A percentile compares a stretch with the other conserved stretches of the same genome.
These are phyloP conservation scores for Acronicta leporina DNA, from an alignment of 2,888 invertebrate species.

Conservation along the genomic window DNA sequence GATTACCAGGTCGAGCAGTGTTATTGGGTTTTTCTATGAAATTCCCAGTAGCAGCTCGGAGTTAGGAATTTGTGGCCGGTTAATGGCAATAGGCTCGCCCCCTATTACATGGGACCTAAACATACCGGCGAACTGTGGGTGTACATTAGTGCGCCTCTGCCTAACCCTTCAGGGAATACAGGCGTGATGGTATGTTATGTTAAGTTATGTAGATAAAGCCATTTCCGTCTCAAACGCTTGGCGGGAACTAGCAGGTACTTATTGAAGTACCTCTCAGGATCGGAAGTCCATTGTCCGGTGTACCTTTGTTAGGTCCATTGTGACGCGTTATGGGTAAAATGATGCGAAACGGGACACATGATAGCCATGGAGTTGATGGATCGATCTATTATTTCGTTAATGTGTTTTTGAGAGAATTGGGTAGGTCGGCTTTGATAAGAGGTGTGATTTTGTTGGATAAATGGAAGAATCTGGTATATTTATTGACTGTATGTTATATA, in stretches of 20 bases:
- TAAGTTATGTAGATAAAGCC: slow-evolving; percentile 32
- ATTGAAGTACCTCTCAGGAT: slow-evolving; percentile 13
- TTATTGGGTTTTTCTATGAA: too few species aligned
- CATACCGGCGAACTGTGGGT: too few species aligned
- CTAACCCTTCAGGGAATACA: too few species aligned
- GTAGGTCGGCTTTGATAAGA: neutral
- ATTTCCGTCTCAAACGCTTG: slow-evolving; percentile 24
- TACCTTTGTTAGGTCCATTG: slow-evolving; percentile 32
- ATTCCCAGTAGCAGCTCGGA: too few species aligned
- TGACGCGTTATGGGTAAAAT: slow-evolving; percentile 32
- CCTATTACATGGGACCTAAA: too few species aligned
- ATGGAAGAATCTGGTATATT: neutral
- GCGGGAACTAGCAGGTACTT: slow-evolving; percentile 30
- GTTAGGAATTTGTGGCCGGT: too few species aligned
- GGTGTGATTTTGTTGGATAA: neutral
- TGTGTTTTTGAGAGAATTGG: slow-evolving; percentile 13
- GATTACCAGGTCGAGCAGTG: too few species aligned
- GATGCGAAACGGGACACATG: slow-evolving; percentile 30
- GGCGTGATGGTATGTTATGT: too few species aligned
- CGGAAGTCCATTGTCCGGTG: slow-evolving; percentile 41
- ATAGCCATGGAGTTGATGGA: slow-evolving; percentile 28
- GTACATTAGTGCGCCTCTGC: too few species aligned
- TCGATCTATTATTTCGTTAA: slow-evolving; percentile 26
- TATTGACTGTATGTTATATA: too few species aligned
- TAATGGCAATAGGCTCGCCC: too few species aligned